A percentile compares a stretch with the other conserved stretches of the same genome.
Conservation (phyloP, 37 sponge, comb jelly and placozoan species). For the Eunapius fragilis region DNA sequence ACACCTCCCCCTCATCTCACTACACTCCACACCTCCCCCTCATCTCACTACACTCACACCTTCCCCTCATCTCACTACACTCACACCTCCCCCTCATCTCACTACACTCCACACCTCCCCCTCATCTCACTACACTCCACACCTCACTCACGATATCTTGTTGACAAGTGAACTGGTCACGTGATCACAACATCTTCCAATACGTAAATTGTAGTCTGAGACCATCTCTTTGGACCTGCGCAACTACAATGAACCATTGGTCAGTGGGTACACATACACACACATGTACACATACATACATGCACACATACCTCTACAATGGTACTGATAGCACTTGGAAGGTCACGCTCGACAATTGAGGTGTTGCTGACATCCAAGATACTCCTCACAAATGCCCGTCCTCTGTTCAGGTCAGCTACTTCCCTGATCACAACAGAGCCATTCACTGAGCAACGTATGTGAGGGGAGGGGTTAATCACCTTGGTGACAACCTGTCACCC, state of each 20-base stretch:
- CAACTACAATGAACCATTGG: not conserved
- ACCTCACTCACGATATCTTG: not conserved
- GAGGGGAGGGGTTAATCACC: constrained; percentile 4
- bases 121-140: no score
- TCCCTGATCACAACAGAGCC: constrained; percentile 29
- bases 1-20: no score
- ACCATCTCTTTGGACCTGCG: not conserved
- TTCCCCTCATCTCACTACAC: no score
- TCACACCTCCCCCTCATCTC: no score
- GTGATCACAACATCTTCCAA: not conserved
- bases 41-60: no score
- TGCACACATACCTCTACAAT: not conserved
- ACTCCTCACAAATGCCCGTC: constrained; percentile 63
- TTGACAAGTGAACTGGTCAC: not conserved
- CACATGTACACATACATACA: not conserved
- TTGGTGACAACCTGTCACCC: constrained; percentile 39
- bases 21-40: no score
- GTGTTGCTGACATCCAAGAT: constrained; percentile 30
- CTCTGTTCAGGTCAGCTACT: constrained; percentile 79
- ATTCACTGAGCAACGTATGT: no score
- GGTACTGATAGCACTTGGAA: constrained; percentile 2
- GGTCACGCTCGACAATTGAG: constrained; percentile 1
- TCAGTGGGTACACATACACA: not conserved
- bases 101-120: no score
- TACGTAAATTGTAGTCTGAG: not conserved